Evolutionary conservation across 2,888 invertebrate genomes (phyloP), one percentile per base, ranked within the genome.

Genomic region (Herminia tarsipennalis): DNA sequence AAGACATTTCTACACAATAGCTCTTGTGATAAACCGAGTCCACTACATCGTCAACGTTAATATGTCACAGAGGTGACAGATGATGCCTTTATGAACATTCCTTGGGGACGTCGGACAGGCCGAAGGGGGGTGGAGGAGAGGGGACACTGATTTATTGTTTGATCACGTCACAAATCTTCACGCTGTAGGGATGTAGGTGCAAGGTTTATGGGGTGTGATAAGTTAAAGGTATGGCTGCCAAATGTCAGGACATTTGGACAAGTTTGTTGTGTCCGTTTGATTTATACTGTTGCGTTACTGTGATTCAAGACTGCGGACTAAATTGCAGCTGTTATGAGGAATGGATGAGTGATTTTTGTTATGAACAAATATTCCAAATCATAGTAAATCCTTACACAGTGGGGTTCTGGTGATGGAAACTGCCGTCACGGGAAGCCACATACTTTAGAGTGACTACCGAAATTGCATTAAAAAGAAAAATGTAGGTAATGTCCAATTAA

Each of bases 11-110:
- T 16, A 28, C 14, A 36, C 21, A 37, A 38, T 30, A 39, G 25
- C 18, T 29, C 17, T 34, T 35, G 29, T 18, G 20, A 45, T 34
- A 27, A 34, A 45, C 34, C 18, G 34, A 37, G 41, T 54, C 29
- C 46, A 49, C 42, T 43, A 40, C 25, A 39, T 43, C 44, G 50
- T 58, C 56, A 53, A 48, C 46, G 59, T 48, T 62, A 65, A 56
- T 66, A 59, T 59, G 59, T 62, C 50, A 51, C 48, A 25, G 29
- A 41, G 42, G 53, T 60, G 66, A 66, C 62, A 49, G 68, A 65
- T 65, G 68, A 54, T 32, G 47, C 62, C 66, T 66, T 66, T 66
- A 66, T 66, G 68, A 68, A 58, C 66, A 66, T 66, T 66, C 66
- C 69, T 64, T 38, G 54, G 66, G 65, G 56, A 55, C 54, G 13